Base-by-base conservation (phyloP, 1,140 invertebrate genomes). In the Neodiprion fabricii region DNA sequence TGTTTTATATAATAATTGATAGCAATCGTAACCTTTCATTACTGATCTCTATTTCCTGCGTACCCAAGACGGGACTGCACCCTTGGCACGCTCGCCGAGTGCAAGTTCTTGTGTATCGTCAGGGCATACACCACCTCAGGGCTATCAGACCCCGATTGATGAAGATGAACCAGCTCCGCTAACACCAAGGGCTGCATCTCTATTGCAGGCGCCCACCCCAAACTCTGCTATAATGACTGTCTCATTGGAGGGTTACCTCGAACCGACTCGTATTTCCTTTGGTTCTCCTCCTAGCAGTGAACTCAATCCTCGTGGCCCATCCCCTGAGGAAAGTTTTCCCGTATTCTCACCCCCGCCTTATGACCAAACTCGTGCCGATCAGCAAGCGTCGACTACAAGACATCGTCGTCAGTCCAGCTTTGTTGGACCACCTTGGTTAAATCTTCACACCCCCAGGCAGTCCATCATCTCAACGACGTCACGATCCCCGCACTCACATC, bases 221-320 rank as follows among this genome's bases (percentile, higher is more conserved):
- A 95, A 94, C 78, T 96, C 95, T 1, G 95, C 96, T 0, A 90
- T 95, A 1, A 92, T 95, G 89, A 95, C 95, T 1, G 92, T 93
- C 12, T 95, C 95, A 4, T 90, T 96, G 4, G 96, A 97, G 73
- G 95, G 93, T 5, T 97, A 96, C 82, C 89, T 97, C 67, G 96
- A 97, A 76, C 94, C 94, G 0, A 91, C 92, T 7, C 88, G 94
- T 40, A 93, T 95, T 73, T 95, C 94, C 2, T 94, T 94, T 82
- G 92, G 93, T 72, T 94, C 94, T 3, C 94, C 94, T 1, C 93
- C 94, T 0, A 91, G 90, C 75, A 94, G 93, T 61, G 93, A 94
- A 78, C 83, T 94, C 4, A 90, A 92, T 75, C 91, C 91, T 3
- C 89, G 92, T 14, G 91, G 90, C 49, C 91, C 90, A 67, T 94